Percentiles rank a stretch among this genome's conserved stretches.
phyloP scores from a whole-genome alignment of 2,888 invertebrate genomes.

The Sphaerophoria taeniata region DNA sequence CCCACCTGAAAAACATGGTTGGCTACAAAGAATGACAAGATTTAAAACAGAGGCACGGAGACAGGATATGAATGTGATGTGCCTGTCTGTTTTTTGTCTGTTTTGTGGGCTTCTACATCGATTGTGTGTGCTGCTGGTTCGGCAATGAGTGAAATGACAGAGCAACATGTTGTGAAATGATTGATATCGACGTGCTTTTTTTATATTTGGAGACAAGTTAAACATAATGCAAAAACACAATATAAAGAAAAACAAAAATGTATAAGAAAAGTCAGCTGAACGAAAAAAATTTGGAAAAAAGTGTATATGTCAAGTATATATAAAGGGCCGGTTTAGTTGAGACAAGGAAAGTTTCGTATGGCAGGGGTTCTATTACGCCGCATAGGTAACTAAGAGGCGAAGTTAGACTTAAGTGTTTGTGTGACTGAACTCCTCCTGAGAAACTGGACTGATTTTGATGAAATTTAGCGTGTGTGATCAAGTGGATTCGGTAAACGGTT shows the following conservation, averaged over 20 bases:
- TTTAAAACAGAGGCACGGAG: slow-evolving; percentile 35
- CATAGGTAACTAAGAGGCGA: too few species aligned
- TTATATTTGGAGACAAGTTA: background rate
- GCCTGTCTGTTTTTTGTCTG: slow-evolving; percentile 11
- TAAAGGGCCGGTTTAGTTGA: too few species aligned
- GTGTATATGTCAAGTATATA: too few species aligned
- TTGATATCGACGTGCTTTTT: background rate
- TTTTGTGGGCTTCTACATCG: slow-evolving; percentile 16
- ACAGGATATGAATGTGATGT: slow-evolving; percentile 48
- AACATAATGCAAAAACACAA: slow-evolving; percentile 25
- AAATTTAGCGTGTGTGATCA: too few species aligned
- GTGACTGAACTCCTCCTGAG: too few species aligned
- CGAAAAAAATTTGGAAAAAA: too few species aligned
- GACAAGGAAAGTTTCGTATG: too few species aligned
- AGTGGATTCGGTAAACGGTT: too few species aligned
- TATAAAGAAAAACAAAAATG: slow-evolving; percentile 23
- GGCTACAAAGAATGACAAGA: slow-evolving; percentile 37
- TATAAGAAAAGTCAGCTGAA: too few species aligned
- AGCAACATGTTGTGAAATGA: slow-evolving; percentile 55
- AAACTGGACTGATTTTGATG: too few species aligned
- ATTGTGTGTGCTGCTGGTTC: slow-evolving; percentile 8
- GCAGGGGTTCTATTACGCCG: too few species aligned
- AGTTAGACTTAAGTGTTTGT: too few species aligned
- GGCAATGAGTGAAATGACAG: slow-evolving; percentile 34
- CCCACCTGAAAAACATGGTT: slow-evolving; percentile 61